phyloP scores from a whole-genome alignment of 2,113 vertebrate species.

The Mobula hypostoma region DNA sequence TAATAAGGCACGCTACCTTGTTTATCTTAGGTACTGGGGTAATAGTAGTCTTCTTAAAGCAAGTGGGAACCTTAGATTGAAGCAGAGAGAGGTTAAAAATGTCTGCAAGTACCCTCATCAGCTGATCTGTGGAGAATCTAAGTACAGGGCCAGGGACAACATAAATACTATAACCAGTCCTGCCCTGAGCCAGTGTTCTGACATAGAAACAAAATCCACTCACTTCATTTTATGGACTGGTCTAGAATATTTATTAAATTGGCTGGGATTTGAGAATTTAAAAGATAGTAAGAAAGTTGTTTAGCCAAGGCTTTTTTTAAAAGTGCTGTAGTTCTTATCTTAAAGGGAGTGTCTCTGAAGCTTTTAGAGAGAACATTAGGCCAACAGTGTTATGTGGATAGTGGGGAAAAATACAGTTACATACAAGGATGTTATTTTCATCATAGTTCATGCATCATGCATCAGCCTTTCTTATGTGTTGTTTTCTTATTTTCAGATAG shows the following conservation, averaged over 20 bases:
- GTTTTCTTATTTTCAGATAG: background rate
- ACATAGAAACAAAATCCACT: background rate
- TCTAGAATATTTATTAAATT: background rate
- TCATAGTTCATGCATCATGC: background rate
- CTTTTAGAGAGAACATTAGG: background rate
- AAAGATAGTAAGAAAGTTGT: background rate
- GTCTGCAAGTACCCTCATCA: too few species aligned
- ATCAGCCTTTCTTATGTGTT: background rate
- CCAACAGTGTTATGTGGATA: background rate
- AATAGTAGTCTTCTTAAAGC: too few species aligned
- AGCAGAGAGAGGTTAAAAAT: too few species aligned
- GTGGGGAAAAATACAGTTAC: background rate
- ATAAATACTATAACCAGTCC: too few species aligned
- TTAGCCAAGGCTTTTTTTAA: background rate
- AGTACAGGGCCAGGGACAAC: too few species aligned
- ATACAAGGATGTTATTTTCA: background rate
- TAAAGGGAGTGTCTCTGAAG: background rate
- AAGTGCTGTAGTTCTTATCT: background rate
- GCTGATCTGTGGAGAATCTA: too few species aligned
- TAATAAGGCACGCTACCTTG: too few species aligned
- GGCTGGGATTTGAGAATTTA: background rate
- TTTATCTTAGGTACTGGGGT: too few species aligned
- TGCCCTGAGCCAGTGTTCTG: background rate
- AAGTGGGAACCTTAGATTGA: too few species aligned
- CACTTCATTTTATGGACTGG: background rate